Conservation (phyloP, 2,113 vertebrate species). For the Paralichthys olivaceus region DNA sequence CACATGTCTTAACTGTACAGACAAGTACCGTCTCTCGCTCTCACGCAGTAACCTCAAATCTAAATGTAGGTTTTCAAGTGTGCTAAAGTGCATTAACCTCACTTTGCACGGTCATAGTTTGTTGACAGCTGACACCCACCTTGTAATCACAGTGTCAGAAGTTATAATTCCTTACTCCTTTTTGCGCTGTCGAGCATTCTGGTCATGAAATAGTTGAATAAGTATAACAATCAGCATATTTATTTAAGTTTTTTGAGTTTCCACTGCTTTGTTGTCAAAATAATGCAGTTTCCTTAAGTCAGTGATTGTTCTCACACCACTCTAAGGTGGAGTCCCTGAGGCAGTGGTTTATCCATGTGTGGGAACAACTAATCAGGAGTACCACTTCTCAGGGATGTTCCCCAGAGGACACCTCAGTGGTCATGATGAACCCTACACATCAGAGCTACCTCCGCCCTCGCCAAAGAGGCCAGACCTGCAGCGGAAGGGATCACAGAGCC, state of each 20-base stretch:
- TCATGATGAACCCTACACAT: slow-evolving; percentile 79
- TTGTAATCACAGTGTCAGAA: too few relatives aligned
- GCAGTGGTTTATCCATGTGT: slow-evolving; percentile 38
- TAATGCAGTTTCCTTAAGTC: slow-evolving; percentile 20
- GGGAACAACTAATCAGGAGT: slow-evolving; percentile 38
- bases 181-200: too few relatives aligned
- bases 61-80: neutral
- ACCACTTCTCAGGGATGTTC: slow-evolving; percentile 80
- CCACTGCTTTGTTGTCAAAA: neutral
- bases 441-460: slow-evolving; percentile 66
- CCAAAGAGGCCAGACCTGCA: slow-evolving; percentile 77
- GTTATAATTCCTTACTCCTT: too few relatives aligned
- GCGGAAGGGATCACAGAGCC: slow-evolving; percentile 79
- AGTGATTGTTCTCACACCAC: slow-evolving; percentile 23
- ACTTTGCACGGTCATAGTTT: too few relatives aligned
- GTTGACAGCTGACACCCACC: too few relatives aligned
- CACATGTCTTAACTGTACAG: neutral
- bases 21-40: neutral
- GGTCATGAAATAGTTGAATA: too few relatives aligned
- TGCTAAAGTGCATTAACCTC: neutral
- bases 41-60: neutral
- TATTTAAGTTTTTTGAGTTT: too few relatives aligned
- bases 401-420: slow-evolving; percentile 82
- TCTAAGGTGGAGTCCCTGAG: slow-evolving; percentile 36
- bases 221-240: too few relatives aligned